Percentiles rank a stretch among this genome's conserved stretches.
Evolutionary conservation across 2,113 vertebrate genomes (phyloP).

Genomic region (Nycticorax nycticorax): DNA sequence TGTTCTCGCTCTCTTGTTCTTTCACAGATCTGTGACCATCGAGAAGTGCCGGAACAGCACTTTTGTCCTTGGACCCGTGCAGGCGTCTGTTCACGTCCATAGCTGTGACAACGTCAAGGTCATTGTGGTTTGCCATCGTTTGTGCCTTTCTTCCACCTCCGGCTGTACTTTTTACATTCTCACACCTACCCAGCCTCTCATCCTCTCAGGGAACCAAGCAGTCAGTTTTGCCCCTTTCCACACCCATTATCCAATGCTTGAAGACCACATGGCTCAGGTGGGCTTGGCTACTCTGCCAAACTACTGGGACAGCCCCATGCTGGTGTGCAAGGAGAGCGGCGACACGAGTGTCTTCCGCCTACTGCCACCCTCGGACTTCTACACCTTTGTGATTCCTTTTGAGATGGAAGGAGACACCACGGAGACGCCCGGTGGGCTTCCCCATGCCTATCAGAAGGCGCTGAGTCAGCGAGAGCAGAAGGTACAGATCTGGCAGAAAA

Average conservation of each 20-base stretch:
- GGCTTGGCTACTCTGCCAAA: conserved; percentile 94
- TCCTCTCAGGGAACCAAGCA: conserved; percentile 85
- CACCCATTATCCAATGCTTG: conserved; percentile 91
- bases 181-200: conserved; percentile 87
- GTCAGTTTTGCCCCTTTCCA: conserved; percentile 91
- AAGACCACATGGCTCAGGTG: conserved; percentile 94
- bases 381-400: conserved; percentile 88
- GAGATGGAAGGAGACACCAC: conserved; percentile 93
- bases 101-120: conserved; percentile 86
- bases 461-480: conserved; percentile 80
- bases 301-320: conserved; percentile 87
- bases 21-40: conserved; percentile 85
- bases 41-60: conserved; percentile 92
- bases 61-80: conserved; percentile 89
- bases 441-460: conserved; percentile 79
- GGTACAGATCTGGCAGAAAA: conserved; percentile 89
- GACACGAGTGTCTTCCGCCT: conserved; percentile 76
- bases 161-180: conserved; percentile 82
- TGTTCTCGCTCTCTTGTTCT: neutral
- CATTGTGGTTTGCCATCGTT: conserved; percentile 82
- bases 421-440: conserved; percentile 90
- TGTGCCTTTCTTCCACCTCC: conserved; percentile 81
- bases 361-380: conserved; percentile 82
- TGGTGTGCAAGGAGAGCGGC: conserved; percentile 80
- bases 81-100: conserved; percentile 86